A percentile compares a stretch with the other conserved stretches of the same genome.
phyloP scores from a whole-genome alignment of 37 sponge, comb jelly and placozoan species.

The Petrosia ficiformis region DNA sequence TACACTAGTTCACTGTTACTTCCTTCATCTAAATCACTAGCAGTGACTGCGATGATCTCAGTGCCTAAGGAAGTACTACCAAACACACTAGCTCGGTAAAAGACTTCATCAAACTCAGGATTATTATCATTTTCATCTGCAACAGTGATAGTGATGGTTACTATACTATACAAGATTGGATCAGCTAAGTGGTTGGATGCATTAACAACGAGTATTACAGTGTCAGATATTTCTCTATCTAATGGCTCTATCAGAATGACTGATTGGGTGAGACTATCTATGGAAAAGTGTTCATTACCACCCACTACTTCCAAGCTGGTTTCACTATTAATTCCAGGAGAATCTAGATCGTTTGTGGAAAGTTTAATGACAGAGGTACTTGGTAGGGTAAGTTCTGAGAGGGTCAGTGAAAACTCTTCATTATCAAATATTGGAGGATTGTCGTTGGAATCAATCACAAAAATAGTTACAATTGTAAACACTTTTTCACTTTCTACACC shows the following conservation, averaged over 20 bases:
- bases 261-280: conserved; percentile 46
- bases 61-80: conserved; percentile 37
- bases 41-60: conserved; percentile 34
- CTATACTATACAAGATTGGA: conserved; percentile 17
- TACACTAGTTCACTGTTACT: conserved; percentile 62
- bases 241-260: conserved; percentile 31
- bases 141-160: conserved; percentile 28
- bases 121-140: conserved; percentile 68
- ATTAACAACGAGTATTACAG: conserved; percentile 23
- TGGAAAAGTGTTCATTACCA: conserved; percentile 15
- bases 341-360: conserved; percentile 65
- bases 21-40: conserved; percentile 64
- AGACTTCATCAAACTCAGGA: conserved; percentile 46
- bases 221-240: conserved; percentile 43
- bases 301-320: conserved; percentile 15
- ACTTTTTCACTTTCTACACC: background rate
- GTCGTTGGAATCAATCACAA: conserved; percentile 67
- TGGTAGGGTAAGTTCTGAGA: conserved; percentile 44
- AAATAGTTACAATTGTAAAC: conserved; percentile 43
- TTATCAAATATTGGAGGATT: conserved; percentile 49
- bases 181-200: conserved; percentile 26
- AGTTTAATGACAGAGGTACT: conserved; percentile 42
- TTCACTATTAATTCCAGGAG: conserved; percentile 10
- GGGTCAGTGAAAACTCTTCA: conserved; percentile 10
- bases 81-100: conserved; percentile 27